These are phyloP conservation scores for Alaudala cheleensis DNA, from an alignment of 2,113 vertebrate genomes.

Conservation along the genomic window DNA sequence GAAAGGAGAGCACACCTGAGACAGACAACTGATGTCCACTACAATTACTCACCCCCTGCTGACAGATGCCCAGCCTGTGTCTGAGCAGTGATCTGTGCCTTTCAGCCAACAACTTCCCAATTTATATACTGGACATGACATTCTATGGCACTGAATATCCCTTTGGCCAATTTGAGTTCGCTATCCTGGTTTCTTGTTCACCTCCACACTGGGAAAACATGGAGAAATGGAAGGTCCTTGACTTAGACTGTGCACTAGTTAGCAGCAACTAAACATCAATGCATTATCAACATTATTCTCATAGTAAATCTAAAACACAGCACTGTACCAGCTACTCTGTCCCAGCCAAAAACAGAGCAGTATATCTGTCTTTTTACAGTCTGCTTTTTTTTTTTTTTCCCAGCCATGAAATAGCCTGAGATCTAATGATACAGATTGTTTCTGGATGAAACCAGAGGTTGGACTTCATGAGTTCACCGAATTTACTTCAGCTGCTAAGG, in stretches of 20 bases:
- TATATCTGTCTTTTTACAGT: neutral
- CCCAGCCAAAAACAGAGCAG: neutral
- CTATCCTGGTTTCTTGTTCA: neutral
- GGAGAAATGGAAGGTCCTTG: neutral
- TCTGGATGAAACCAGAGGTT: neutral
- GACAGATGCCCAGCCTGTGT: accelerated
- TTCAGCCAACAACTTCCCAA: accelerated
- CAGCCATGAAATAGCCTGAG: neutral
- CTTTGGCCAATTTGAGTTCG: too few relatives aligned
- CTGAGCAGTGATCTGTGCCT: neutral
- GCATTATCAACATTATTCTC: neutral
- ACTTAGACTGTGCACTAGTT: neutral
- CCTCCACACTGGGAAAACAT: neutral
- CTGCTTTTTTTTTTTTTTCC: neutral
- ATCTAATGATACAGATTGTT: neutral
- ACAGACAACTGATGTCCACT: too few relatives aligned
- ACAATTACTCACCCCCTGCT: neutral
- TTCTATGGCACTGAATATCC: neutral
- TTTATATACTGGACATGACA: neutral
- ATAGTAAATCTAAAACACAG: neutral
- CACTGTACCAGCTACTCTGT: too few relatives aligned
- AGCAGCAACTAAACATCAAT: neutral
- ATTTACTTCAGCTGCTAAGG: neutral
- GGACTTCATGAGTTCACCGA: neutral
- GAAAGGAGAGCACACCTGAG: neutral